phyloP scores from a whole-genome alignment of 2,888 invertebrate genomes.

The Sylvicola fuscatus region DNA sequence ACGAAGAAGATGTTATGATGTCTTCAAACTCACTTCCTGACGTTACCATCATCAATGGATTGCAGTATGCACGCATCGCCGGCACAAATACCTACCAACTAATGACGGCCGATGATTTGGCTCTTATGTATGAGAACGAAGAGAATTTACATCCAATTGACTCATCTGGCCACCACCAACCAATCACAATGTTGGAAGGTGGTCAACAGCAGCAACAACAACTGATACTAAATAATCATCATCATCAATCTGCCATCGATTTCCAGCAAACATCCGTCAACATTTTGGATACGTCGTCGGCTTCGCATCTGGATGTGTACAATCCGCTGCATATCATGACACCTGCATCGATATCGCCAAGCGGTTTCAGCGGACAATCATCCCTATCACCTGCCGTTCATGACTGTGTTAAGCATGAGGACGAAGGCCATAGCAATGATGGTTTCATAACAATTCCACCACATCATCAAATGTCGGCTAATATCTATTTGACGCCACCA shows the following conservation, averaged over 20 bases:
- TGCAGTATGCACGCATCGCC: constrained; percentile 37
- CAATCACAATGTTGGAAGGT: not conserved
- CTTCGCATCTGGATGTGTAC: not conserved
- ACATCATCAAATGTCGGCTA: not conserved
- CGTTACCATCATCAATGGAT: constrained; percentile 24
- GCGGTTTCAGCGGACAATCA: constrained; percentile 8
- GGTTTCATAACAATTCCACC: not conserved
- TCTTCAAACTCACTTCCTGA: constrained; percentile 27
- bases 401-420: constrained; percentile 1
- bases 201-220: constrained; percentile 24
- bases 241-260: constrained; percentile 12
- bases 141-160: constrained; percentile 34
- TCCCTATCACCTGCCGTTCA: constrained; percentile 6
- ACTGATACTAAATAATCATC: no score
- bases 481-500: not conserved
- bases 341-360: constrained; percentile 9
- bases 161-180: constrained; percentile 1
- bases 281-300: not conserved
- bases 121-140: constrained; percentile 32
- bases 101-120: constrained; percentile 14
- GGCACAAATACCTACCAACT: constrained; percentile 40
- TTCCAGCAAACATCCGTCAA: constrained; percentile 2
- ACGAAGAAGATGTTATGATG: constrained; percentile 19
- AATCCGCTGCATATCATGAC: constrained; percentile 6
- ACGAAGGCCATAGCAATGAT: no score